These are phyloP conservation scores for Oreamnos americanus DNA, from an alignment of 2,113 vertebrate species.

Conservation along the genomic window DNA sequence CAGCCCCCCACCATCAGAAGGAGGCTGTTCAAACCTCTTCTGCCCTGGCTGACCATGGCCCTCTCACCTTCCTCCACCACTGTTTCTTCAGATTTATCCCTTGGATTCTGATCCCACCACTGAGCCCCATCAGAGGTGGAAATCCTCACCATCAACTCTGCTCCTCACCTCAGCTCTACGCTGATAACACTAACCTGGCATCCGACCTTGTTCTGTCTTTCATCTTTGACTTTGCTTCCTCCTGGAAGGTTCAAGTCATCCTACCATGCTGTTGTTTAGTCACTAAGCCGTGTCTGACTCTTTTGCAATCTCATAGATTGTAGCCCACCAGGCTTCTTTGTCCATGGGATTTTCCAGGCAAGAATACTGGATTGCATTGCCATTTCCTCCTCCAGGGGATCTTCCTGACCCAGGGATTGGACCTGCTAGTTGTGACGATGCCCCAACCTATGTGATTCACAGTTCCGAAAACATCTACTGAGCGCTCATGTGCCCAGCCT, in stretches of 20 bases:
- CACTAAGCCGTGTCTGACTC: neutral
- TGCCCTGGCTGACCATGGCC: accelerated
- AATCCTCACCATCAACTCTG: neutral
- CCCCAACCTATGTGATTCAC: neutral
- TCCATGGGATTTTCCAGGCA: neutral
- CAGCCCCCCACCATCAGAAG: neutral
- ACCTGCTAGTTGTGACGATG: neutral
- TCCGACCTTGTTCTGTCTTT: neutral
- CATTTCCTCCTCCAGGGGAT: neutral
- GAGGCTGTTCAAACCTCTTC: neutral
- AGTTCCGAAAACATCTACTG: neutral
- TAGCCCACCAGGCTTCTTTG: neutral
- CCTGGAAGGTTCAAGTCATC: neutral
- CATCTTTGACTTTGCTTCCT: neutral
- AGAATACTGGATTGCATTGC: neutral
- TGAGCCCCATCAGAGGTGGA: neutral
- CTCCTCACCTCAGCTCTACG: neutral
- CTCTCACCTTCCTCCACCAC: neutral
- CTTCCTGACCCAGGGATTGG: neutral
- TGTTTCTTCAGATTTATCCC: neutral
- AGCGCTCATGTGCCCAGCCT: neutral
- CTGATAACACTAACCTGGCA: neutral
- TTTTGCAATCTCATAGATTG: neutral
- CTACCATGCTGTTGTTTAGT: neutral
- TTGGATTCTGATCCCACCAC: neutral